Evolutionary conservation across 1,140 invertebrate species (phyloP).

Genomic region (Saccostrea glomerata): DNA sequence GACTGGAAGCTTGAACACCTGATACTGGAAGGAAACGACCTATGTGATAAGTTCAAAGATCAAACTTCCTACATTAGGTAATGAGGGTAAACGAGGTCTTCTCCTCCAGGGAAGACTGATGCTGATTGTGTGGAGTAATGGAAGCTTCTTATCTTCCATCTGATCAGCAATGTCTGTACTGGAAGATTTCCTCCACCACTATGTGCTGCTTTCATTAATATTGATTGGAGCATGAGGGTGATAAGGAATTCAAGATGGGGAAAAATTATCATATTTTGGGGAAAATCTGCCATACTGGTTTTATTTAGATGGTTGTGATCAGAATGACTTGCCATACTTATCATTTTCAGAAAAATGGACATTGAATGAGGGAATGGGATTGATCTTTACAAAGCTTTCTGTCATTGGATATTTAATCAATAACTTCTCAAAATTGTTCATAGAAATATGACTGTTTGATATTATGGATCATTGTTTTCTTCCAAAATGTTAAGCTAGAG

Average conservation of each 20-base stretch:
- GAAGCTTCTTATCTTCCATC: background rate
- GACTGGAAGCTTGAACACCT: constrained; percentile 87
- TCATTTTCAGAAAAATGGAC: background rate
- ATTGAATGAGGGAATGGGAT: background rate
- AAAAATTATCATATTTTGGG: background rate
- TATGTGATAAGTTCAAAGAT: constrained; percentile 88
- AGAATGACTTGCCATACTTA: background rate
- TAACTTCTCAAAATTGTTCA: too few relatives aligned
- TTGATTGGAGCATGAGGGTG: constrained; percentile 9
- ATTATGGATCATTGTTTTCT: too few relatives aligned
- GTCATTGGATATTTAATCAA: background rate
- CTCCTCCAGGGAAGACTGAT: background rate
- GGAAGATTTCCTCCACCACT: background rate
- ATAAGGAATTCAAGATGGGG: background rate
- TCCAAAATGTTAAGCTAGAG: too few relatives aligned
- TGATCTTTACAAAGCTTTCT: background rate
- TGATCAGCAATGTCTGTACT: background rate
- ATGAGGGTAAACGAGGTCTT: constrained; percentile 53
- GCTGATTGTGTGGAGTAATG: background rate
- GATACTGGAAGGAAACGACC: constrained; percentile 88
- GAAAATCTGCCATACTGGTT: background rate
- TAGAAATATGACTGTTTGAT: too few relatives aligned
- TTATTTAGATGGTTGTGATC: background rate
- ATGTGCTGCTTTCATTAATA: constrained; percentile 4
- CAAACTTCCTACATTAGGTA: constrained; percentile 92